Conservation (phyloP, 92 coral and sea anemone genomes). For the Phenganax subtilis region DNA sequence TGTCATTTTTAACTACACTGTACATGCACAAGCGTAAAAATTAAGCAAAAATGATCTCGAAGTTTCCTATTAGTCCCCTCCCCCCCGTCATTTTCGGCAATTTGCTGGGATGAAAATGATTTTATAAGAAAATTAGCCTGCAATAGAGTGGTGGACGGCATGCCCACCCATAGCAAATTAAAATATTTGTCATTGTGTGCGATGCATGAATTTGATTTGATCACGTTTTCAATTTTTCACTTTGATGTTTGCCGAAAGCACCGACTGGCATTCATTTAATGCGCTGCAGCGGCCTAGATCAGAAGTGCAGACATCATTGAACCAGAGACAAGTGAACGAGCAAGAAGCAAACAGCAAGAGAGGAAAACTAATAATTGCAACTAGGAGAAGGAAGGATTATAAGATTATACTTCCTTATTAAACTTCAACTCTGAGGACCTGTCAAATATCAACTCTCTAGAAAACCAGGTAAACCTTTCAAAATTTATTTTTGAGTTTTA, state of each 20-base stretch:
- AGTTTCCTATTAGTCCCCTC: conserved; percentile 12
- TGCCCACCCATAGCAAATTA: conserved; percentile 42
- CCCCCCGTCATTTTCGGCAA: conserved; percentile 14
- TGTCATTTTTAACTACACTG: neutral
- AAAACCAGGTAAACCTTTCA: conserved; percentile 14
- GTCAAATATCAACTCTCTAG: conserved; percentile 6
- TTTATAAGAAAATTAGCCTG: conserved; percentile 37
- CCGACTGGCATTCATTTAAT: conserved; percentile 43
- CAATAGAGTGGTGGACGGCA: conserved; percentile 39
- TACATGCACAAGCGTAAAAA: neutral
- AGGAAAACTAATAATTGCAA: neutral
- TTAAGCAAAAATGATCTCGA: conserved; percentile 7
- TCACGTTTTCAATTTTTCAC: conserved; percentile 42
- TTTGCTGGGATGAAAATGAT: conserved; percentile 14
- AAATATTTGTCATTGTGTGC: conserved; percentile 47
- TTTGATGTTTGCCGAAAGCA: conserved; percentile 40
- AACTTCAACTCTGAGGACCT: conserved; percentile 2
- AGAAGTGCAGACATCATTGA: conserved; percentile 26
- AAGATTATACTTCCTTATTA: conserved; percentile 4
- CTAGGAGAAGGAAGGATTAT: conserved; percentile 4
- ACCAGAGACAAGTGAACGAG: conserved; percentile 14
- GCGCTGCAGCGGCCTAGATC: conserved; percentile 41
- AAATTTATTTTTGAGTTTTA: conserved; percentile 3
- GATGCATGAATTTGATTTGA: conserved; percentile 44
- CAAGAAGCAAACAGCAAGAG: conserved; percentile 12